Conservation (phyloP, 2,113 vertebrate genomes). For the Chamaetylas fuelleborni region DNA sequence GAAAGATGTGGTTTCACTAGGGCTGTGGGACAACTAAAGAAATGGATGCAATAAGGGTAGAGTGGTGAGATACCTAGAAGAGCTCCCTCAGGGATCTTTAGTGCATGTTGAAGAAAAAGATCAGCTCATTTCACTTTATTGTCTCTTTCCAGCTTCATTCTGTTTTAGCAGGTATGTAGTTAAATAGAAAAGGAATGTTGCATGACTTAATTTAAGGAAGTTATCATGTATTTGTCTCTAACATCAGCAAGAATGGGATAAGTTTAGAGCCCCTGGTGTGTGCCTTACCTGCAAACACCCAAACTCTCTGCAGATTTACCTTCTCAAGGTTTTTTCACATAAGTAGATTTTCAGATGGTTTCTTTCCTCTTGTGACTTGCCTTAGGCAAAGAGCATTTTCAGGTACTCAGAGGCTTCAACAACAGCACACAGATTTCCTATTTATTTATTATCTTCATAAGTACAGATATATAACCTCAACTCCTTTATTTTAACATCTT, state of each 20-base stretch:
- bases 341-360: background rate
- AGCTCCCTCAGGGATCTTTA: background rate
- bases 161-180: background rate
- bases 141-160: background rate
- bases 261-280: background rate
- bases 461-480: background rate
- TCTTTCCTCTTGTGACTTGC: background rate
- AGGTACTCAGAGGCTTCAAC: background rate
- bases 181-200: background rate
- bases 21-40: background rate
- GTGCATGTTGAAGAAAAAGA: background rate
- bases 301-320: background rate
- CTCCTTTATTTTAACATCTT: background rate
- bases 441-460: background rate
- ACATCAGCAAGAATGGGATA: background rate
- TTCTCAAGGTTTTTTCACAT: background rate
- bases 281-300: background rate
- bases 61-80: background rate
- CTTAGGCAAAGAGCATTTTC: background rate
- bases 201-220: background rate
- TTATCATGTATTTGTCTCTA: background rate
- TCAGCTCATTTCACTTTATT: background rate
- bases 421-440: background rate
- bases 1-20: background rate
- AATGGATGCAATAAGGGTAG: background rate